Evolutionary conservation across 2,888 invertebrate species (phyloP), one percentile per base, ranked within the genome.

Genomic region (Cryptus viduatorius): DNA sequence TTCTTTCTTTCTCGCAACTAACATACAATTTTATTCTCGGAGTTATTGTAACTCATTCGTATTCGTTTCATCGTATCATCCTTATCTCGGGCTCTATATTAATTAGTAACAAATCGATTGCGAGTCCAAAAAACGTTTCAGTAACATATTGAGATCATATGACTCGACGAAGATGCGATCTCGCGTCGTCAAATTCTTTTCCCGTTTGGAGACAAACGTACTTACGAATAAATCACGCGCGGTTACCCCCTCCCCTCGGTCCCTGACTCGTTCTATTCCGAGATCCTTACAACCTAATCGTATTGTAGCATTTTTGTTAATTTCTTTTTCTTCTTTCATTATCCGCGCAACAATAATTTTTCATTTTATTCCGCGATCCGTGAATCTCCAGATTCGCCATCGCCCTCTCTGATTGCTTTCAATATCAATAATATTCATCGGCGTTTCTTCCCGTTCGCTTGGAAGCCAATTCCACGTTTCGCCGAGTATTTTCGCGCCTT

Each of bases 71-170:
- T 73, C 14, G 19, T 61, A 37, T 46, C 59, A 16, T 68, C 16
- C 29, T 24, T n/a, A n/a, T 75, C 61, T 29, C 12, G 14, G 61
- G n/a, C 61, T 42, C 42, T 42, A 71, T 16, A 53, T 67, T 78
- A 72, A 85, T 88, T 83, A 87, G 83, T 78, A 86, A 88, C 86
- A 86, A 89, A 89, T 82, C 85, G 81, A 82, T 84, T 71, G 82
- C 86, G 85, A 85, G 83, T 86, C 78, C 82, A 72, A 85, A 85
- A 79, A 75, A 85, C 79, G 77, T 88, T 37, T 37, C 76, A 85
- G 84, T 86, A 87, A 86, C 80, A 75, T 87, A 88, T 90, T 90
- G 90, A 90, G 90, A 90, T 90, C 90, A 90, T 89, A 90, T 89
- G 83, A 87, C 83, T 86, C 71, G 80, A 84, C 87, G 86, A 87